A percentile compares a stretch with the other conserved stretches of the same genome.
These are phyloP conservation scores for Aphodius sticticus DNA, from an alignment of 2,888 invertebrate species.

Conservation along the genomic window DNA sequence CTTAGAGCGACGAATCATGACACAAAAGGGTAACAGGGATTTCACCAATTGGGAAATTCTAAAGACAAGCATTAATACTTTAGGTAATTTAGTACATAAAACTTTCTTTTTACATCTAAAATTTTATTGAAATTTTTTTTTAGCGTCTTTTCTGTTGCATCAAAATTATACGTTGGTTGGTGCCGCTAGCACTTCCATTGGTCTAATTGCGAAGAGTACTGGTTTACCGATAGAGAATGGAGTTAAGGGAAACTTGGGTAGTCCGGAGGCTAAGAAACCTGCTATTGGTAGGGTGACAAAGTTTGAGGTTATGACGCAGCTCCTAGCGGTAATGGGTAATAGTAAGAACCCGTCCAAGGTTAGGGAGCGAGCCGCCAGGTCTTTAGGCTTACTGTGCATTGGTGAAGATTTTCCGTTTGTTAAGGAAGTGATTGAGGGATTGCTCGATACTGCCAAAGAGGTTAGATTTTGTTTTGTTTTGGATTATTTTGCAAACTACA, in stretches of 20 bases:
- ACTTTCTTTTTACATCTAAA: slow-evolving; percentile 27
- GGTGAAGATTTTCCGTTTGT: slow-evolving; percentile 85
- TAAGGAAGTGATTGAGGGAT: slow-evolving; percentile 75
- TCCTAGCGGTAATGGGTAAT: slow-evolving; percentile 77
- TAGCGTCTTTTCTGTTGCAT: slow-evolving; percentile 72
- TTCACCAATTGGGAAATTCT: slow-evolving; percentile 67
- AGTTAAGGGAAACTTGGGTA: slow-evolving; percentile 59
- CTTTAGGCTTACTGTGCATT: slow-evolving; percentile 82
- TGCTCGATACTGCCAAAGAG: slow-evolving; percentile 80
- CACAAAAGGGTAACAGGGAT: slow-evolving; percentile 56
- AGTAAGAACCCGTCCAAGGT: slow-evolving; percentile 75
- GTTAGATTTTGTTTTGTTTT: slow-evolving; percentile 59
- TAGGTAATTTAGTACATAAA: slow-evolving; percentile 34
- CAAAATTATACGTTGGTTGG: slow-evolving; percentile 70
- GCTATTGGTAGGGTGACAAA: slow-evolving; percentile 65
- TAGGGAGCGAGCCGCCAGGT: slow-evolving; percentile 78
- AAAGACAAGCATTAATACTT: slow-evolving; percentile 61
- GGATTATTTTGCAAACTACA: too few species aligned
- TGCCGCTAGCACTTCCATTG: slow-evolving; percentile 75
- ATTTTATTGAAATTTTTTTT: slow-evolving; percentile 32
- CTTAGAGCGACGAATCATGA: slow-evolving; percentile 71
- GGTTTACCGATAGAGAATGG: slow-evolving; percentile 71
- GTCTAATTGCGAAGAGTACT: slow-evolving; percentile 74
- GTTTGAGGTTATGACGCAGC: slow-evolving; percentile 71
- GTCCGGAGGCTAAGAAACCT: slow-evolving; percentile 57